A percentile compares a stretch with the other conserved stretches of the same genome.
Evolutionary conservation across 2,888 invertebrate genomes (phyloP).

Genomic region (Microchrysa polita): DNA sequence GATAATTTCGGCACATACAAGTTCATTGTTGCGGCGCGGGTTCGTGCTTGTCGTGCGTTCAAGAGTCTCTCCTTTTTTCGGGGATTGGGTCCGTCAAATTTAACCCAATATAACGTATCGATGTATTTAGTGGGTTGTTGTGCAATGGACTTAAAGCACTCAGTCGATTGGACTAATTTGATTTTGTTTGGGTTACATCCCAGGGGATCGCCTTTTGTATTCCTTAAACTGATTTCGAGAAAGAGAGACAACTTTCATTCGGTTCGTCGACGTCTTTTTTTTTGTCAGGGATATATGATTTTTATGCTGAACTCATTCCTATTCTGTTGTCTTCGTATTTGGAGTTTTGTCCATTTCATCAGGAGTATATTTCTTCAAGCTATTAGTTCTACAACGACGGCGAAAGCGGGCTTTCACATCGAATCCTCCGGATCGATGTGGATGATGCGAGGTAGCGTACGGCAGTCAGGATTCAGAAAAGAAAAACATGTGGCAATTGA

Average conservation of each 20-base stretch:
- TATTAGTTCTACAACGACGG: no score
- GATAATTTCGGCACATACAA: conserved; percentile 17
- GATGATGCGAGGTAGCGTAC: no score
- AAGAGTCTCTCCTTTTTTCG: neutral
- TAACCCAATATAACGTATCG: conserved; percentile 44
- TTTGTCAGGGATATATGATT: neutral
- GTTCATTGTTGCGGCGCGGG: no score
- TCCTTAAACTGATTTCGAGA: conserved; percentile 40
- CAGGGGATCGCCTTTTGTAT: conserved; percentile 45
- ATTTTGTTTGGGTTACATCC: conserved; percentile 44
- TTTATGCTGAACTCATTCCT: neutral
- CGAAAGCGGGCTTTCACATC: neutral
- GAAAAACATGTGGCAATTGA: conserved; percentile 34
- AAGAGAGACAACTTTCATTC: conserved; percentile 17
- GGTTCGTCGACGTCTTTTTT: conserved; percentile 1
- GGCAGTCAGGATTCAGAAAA: neutral
- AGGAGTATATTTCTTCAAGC: no score
- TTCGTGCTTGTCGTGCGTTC: no score
- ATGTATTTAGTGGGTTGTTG: conserved; percentile 43
- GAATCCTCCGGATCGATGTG: neutral
- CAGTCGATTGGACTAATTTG: conserved; percentile 44
- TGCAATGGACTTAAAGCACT: conserved; percentile 38
- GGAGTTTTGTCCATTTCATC: neutral
- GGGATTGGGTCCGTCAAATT: conserved; percentile 34
- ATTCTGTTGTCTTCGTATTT: conserved; percentile 15